Conservation (phyloP, 2,888 invertebrate species). For the Trachelus troglodyta region DNA sequence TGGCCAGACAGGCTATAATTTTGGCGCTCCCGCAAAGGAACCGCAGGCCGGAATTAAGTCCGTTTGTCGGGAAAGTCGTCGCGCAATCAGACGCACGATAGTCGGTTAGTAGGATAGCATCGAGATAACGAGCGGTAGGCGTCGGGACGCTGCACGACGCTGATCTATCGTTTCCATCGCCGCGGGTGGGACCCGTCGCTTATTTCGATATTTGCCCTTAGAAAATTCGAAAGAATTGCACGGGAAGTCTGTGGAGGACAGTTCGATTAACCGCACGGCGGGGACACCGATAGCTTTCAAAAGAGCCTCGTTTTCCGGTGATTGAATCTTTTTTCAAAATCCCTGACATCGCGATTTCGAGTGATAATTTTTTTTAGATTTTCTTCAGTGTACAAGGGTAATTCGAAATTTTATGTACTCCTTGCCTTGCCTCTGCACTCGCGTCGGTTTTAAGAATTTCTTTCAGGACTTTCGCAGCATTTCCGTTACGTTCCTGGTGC, state of each 20-base stretch:
- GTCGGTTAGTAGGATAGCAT: neutral
- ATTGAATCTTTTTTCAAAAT: neutral
- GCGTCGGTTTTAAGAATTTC: neutral
- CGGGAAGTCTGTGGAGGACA: conserved; percentile 56
- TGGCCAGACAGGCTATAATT: conserved; percentile 48
- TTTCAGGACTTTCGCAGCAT: neutral
- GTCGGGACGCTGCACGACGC: neutral
- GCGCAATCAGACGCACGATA: conserved; percentile 42
- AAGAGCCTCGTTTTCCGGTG: neutral
- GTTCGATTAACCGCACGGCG: conserved; percentile 62
- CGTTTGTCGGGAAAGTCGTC: conserved; percentile 53
- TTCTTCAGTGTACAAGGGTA: too few species aligned
- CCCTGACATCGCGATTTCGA: neutral
- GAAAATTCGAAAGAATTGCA: conserved; percentile 5
- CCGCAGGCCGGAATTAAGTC: conserved; percentile 51
- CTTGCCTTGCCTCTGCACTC: neutral
- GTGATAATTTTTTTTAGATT: neutral
- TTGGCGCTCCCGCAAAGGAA: conserved; percentile 42
- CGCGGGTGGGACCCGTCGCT: neutral
- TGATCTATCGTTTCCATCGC: neutral
- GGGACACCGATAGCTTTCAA: conserved; percentile 29
- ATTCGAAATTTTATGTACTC: too few species aligned
- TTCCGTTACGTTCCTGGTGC: neutral
- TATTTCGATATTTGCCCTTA: conserved; percentile 5
- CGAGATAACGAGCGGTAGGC: neutral